phyloP scores from a whole-genome alignment of 2,888 invertebrate species.

The Habroteleia sp. region DNA sequence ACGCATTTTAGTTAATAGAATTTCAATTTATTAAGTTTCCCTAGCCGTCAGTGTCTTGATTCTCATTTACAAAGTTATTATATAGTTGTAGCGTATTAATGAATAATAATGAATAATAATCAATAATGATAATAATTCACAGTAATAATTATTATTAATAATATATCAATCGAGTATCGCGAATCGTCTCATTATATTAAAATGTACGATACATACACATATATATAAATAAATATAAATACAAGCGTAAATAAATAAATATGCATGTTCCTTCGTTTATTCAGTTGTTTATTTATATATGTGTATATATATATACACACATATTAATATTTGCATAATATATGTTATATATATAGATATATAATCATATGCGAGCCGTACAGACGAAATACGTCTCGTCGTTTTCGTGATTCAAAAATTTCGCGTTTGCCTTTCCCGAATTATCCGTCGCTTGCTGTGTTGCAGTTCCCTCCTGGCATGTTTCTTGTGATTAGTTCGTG shows the following conservation, averaged over 20 bases:
- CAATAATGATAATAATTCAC: constrained; percentile 64
- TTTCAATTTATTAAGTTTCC: constrained; percentile 79
- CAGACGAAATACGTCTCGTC: constrained; percentile 61
- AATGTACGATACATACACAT: constrained; percentile 47
- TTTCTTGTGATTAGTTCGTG: constrained; percentile 26
- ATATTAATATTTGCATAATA: too few species aligned
- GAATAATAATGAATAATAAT: constrained; percentile 67
- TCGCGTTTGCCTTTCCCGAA: constrained; percentile 6
- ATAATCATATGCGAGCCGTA: constrained; percentile 58
- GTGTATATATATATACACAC: not conserved
- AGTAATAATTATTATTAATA: constrained; percentile 66
- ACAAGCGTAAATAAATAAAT: constrained; percentile 49
- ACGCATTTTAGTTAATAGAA: constrained; percentile 77
- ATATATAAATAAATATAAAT: constrained; percentile 50
- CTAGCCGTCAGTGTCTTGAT: constrained; percentile 78
- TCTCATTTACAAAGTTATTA: constrained; percentile 79
- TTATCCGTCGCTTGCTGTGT: too few species aligned
- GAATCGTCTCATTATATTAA: constrained; percentile 38
- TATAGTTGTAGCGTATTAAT: constrained; percentile 72
- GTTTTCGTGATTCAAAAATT: constrained; percentile 47
- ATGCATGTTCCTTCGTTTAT: constrained; percentile 44
- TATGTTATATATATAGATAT: constrained; percentile 43
- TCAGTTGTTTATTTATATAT: constrained; percentile 51
- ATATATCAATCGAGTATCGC: constrained; percentile 64
- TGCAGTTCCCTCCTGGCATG: too few species aligned